Evolutionary conservation across 2,888 invertebrate species (phyloP).

Genomic region (Ichneumoninae sp.): DNA sequence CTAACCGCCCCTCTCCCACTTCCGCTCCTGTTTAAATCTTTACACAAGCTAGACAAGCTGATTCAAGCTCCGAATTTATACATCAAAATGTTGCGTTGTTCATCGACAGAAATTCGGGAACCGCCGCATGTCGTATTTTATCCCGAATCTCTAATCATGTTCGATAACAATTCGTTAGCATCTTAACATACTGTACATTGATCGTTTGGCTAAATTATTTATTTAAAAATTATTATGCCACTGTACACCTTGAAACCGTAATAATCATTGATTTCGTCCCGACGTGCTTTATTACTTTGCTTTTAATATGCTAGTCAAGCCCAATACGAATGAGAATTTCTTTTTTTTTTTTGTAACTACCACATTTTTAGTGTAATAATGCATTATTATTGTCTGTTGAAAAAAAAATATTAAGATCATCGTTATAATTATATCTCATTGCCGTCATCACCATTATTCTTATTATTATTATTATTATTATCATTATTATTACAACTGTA

Average conservation of each 20-base stretch:
- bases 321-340: slow-evolving; percentile 77
- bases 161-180: slow-evolving; percentile 68
- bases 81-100: not conserved
- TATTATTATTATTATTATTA: slow-evolving; percentile 76
- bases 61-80: slow-evolving; percentile 10
- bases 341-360: slow-evolving; percentile 71
- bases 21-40: slow-evolving; percentile 18
- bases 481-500: slow-evolving; percentile 77
- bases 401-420: slow-evolving; percentile 58
- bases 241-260: slow-evolving; percentile 17
- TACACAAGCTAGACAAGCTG: slow-evolving; percentile 25
- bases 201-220: slow-evolving; percentile 59
- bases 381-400: slow-evolving; percentile 70
- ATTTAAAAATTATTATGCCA: slow-evolving; percentile 46
- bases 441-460: slow-evolving; percentile 70
- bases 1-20: not conserved
- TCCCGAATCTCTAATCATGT: slow-evolving; percentile 54
- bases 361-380: slow-evolving; percentile 75
- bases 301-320: slow-evolving; percentile 81
- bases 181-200: slow-evolving; percentile 73
- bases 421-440: slow-evolving; percentile 62
- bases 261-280: slow-evolving; percentile 48
- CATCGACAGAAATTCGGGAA: not conserved
- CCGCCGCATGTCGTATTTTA: not conserved
- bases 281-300: slow-evolving; percentile 66